Percentiles rank a stretch among this genome's conserved stretches.
Evolutionary conservation across 2,888 invertebrate species (phyloP).

Genomic region (Nebria brevicollis): DNA sequence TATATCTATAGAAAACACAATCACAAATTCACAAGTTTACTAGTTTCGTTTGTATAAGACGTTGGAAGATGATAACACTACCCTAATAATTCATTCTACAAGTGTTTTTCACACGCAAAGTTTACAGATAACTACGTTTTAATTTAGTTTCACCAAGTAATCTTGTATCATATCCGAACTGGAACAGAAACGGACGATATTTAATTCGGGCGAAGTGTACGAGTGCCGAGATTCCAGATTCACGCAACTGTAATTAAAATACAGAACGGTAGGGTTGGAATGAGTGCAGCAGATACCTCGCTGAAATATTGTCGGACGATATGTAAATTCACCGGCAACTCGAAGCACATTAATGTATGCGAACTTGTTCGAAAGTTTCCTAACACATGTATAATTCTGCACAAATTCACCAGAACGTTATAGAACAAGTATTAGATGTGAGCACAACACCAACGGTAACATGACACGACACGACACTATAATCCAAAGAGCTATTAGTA

Average conservation of each 20-base stretch:
- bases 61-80: conserved; percentile 11
- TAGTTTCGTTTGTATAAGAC: background rate
- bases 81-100: conserved; percentile 31
- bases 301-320: conserved; percentile 25
- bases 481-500: background rate
- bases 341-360: conserved; percentile 29
- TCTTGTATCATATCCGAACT: conserved; percentile 17
- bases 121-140: conserved; percentile 29
- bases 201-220: conserved; percentile 13
- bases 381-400: conserved; percentile 40
- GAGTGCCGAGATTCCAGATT: conserved; percentile 16
- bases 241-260: conserved; percentile 33
- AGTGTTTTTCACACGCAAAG: conserved; percentile 33
- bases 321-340: conserved; percentile 31
- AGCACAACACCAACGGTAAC: background rate
- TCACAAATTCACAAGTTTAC: background rate
- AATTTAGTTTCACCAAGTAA: conserved; percentile 30
- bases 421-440: conserved; percentile 15
- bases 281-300: conserved; percentile 14
- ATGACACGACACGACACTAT: conserved; percentile 7
- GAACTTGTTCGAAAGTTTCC: conserved; percentile 38
- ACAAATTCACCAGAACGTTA: conserved; percentile 27
- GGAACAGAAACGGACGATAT: conserved; percentile 6
- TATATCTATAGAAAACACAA: background rate
- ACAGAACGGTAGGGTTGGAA: conserved; percentile 14